These are phyloP conservation scores for Bryconaethiops microstoma DNA, from an alignment of 2,797 vertebrate genomes.

Conservation along the genomic window DNA sequence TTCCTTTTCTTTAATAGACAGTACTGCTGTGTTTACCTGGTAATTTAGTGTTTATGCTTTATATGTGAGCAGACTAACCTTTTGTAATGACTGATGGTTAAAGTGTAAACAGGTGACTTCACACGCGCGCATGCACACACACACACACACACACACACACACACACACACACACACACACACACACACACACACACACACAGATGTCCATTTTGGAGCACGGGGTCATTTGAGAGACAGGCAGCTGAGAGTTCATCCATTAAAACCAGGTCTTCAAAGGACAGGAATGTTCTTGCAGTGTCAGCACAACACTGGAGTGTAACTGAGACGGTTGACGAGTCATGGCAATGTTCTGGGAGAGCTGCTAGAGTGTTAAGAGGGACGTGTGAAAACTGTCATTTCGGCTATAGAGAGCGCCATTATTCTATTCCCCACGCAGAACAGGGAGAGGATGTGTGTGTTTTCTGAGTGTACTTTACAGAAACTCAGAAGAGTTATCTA, in stretches of 20 bases:
- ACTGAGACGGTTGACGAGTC: slow-evolving; percentile 63
- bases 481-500: background rate
- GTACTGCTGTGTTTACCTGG: too few species aligned
- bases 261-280: slow-evolving; percentile 10
- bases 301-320: slow-evolving; percentile 25
- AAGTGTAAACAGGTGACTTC: too few species aligned
- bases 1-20: too few species aligned
- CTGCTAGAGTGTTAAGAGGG: slow-evolving; percentile 53
- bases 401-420: slow-evolving; percentile 5
- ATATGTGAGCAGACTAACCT: too few species aligned
- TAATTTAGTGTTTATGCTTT: too few species aligned
- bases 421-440: slow-evolving; percentile 12
- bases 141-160: too few species aligned
- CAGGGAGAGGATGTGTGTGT: background rate
- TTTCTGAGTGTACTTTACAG: slow-evolving; percentile 7
- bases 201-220: slow-evolving; percentile 15
- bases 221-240: slow-evolving; percentile 41
- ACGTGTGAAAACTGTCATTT: slow-evolving; percentile 50
- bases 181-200: slow-evolving; percentile 54
- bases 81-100: too few species aligned
- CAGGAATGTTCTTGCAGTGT: slow-evolving; percentile 21
- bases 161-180: too few species aligned
- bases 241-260: slow-evolving; percentile 35
- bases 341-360: slow-evolving; percentile 26
- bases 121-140: too few species aligned